Base-by-base conservation (phyloP, 2,888 invertebrate genomes). In the Periphyllus acericola region DNA sequence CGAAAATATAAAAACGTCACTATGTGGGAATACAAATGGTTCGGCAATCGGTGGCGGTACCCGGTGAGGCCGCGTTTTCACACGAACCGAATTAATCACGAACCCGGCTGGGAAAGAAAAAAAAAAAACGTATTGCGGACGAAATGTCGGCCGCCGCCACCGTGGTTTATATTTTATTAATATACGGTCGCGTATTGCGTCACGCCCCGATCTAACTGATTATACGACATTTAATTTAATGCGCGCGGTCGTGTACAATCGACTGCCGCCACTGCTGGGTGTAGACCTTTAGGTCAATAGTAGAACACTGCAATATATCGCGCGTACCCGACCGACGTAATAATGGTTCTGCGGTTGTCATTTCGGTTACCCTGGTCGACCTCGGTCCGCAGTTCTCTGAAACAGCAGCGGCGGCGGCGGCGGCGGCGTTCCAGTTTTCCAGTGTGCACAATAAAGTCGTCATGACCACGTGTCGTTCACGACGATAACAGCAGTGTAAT, bases 81-180 rank as follows among this genome's bases (percentile, higher is more conserved):
- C 82, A 72, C 40, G 82, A 52, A 82, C 72, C 52, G 82, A 82
- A 82, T 82, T 72, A 82, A 82, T 82, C 82, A 82, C 34, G 36
- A 46, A 34, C 32, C 29, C 66, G 68, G 32, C 82, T 82, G 71
- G 71, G 82, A 82, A 82, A 82, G 29, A 81, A 81, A 17, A 34
- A 79, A 36, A 60, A 55, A 40, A 68, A 46, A 46, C 14, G 46
- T 46, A 81, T 40, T 68, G 29, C 17, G 32, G 25, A 82, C 82
- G 52, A 71, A 82, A 71, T 71, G 32, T 71, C 17, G 17, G 46
- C 14, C 14, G 46, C 3, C 3, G 4, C 36, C 6, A 36, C 36
- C 6, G 6, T 36, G 14, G 14, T 46, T 46, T 46, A 14, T 46
- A 46, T 46, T 46, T 14, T 46, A 14, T 46, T 14, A 3, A 0